Evolutionary conservation across 2,797 vertebrate species (phyloP), one percentile per base, ranked within the genome.

Genomic region (Limnodromus scolopaceus): DNA sequence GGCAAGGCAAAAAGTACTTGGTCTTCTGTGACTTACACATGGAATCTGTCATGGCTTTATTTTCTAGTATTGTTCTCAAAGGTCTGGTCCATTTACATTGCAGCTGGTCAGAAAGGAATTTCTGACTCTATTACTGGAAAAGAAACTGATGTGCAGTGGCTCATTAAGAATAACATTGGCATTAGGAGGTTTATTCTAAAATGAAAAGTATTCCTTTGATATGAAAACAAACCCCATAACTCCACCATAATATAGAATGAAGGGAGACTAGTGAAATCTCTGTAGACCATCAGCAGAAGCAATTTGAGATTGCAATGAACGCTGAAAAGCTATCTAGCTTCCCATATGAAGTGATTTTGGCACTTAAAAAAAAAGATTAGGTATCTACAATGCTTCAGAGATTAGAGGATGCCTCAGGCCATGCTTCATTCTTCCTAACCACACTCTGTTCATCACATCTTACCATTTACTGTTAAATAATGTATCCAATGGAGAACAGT

Each of bases 1-100:
- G 11, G 4, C 3, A 43, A 13, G 8, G 4, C 2, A 38, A 28
- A 28, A 45, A 28, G 6, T 13, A 23, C 5, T 39, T 45, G 5
- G 6, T 61, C 34, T 69, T 72, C 30, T 38, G 3, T 63, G 38
- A 13, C 28, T 75, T 66, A 64, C 5, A 16, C 6, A 22, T 36
- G 2, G 6, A 53, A 36, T 53, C 4, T 48, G 8, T 4, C 18
- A 36, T 28, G 3, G 4, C 12, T 87, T 71, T 83, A 8, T 39
- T 69, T 78, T 70, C 34, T 13, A 19, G 51, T 91, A 24, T 41
- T 1, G 3, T 88, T 70, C 16, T 58, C 20, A 53, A 63, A 6
- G 3, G 7, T 30, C 38, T 91, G 6, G 38, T 61, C 19, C 23
- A 22, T 71, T 66, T 75, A 41, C 13, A 20, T 11, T n/a, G 45